Base-by-base conservation (phyloP, 2,888 invertebrate genomes). In the Drosophila prostipennis region DNA sequence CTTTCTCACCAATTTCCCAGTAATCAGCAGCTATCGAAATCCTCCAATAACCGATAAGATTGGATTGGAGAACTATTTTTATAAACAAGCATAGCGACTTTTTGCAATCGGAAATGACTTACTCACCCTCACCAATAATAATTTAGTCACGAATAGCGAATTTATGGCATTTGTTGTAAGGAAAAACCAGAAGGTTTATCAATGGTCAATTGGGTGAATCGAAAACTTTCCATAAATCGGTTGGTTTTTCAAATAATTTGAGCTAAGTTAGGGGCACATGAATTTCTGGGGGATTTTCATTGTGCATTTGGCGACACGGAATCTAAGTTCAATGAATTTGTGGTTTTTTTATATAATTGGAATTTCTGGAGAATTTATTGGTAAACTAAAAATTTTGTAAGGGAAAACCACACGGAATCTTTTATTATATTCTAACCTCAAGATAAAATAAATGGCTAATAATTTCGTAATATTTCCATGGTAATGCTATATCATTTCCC, bases 1-100 rank as follows among this genome's bases (percentile, higher is more conserved):
- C 61, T 48, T 59, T 48, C 40, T 23, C 40, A 48, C 14, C 34
- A 8, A 45, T 51, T 34, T 42, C 13, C 10, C 32, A 14, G 16
- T 46, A 64, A 64, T 64, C 64, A 19, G 64, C 11, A 8, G 26
- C 23, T 53, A 54, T 64, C 64, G 51, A 10, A 51, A 23, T 43
- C 32, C 36, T 14, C 10, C 6, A 8, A 11, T 16, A 23, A 2
- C 37, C 37, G 64, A 65, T 65, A 46, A 65, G 65, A 54, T 65
- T 40, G 11, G 26, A 39, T 45, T 16, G n/a, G 2, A 26, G 23
- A 53, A 52, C 45, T 53, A 26, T 65, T 39, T 52, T 26, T 37
- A 14, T 23, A 3, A 39, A 43, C 13, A 7, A 2, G 19, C 19
- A 10, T 10, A 13, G 39, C 11, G 11, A n/a, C 32, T 37, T 16